Evolutionary conservation across 2,113 vertebrate species (phyloP).

Genomic region (Chascanopsetta lugubris): DNA sequence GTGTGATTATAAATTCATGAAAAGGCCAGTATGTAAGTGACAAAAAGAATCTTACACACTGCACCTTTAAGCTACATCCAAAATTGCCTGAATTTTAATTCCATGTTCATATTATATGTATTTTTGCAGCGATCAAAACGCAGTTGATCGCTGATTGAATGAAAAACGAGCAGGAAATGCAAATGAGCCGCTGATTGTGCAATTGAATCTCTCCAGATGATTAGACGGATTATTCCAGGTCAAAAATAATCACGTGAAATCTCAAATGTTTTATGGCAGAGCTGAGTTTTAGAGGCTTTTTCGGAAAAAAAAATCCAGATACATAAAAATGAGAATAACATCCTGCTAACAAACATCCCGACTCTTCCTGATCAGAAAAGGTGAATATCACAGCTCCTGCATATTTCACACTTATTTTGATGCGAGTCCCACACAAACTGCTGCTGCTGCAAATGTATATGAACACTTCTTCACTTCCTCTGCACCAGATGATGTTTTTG

Average conservation of each 20-base stretch:
- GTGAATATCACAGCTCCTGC: constrained; percentile 16
- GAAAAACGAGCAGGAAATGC: constrained; percentile 38
- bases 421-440: constrained; percentile 37
- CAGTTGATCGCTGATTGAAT: constrained; percentile 9
- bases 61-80: neutral
- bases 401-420: constrained; percentile 40
- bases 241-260: too few relatives aligned
- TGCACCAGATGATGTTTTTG: constrained; percentile 72
- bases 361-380: constrained; percentile 21
- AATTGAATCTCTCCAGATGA: constrained; percentile 32
- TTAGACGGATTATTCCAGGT: constrained; percentile 37
- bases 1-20: too few relatives aligned
- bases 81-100: neutral
- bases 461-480: constrained; percentile 63
- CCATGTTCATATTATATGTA: neutral
- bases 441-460: constrained; percentile 60
- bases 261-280: constrained; percentile 18
- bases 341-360: neutral
- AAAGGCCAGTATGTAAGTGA: too few relatives aligned
- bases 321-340: neutral
- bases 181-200: constrained; percentile 41
- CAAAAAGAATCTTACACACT: too few relatives aligned
- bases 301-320: constrained; percentile 8
- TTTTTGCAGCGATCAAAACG: constrained; percentile 5
- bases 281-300: constrained; percentile 1